phyloP scores from a whole-genome alignment of 1,140 invertebrate genomes.

The Galleria mellonella region DNA sequence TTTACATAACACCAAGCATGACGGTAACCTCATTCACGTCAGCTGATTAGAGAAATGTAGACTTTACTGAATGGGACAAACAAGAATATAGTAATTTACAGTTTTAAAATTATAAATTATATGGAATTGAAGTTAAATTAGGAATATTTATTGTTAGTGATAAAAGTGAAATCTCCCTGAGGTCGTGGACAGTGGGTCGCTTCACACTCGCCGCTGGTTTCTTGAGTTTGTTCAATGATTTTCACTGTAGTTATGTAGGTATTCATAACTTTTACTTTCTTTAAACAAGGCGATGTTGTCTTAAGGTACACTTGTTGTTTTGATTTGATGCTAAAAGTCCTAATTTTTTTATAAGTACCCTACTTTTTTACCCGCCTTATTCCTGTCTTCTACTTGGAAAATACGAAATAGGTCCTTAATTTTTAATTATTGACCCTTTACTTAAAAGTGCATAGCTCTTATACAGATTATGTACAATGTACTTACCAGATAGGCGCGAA shows the following conservation, averaged over 20 bases:
- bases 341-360: too few species aligned
- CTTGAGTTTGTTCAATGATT: slow-evolving; percentile 46
- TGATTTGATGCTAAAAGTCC: too few species aligned
- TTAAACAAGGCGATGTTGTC: slow-evolving; percentile 24
- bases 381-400: too few species aligned
- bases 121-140: slow-evolving; percentile 13
- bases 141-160: slow-evolving; percentile 26
- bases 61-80: not conserved
- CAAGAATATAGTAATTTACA: not conserved
- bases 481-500: too few species aligned
- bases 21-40: slow-evolving; percentile 57
- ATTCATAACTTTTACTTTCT: slow-evolving; percentile 52
- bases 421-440: too few species aligned
- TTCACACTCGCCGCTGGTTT: slow-evolving; percentile 34
- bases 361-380: too few species aligned
- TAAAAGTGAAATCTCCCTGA: slow-evolving; percentile 64
- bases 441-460: too few species aligned
- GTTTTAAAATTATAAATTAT: not conserved
- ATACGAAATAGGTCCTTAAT: too few species aligned
- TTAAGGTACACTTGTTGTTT: too few species aligned
- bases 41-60: slow-evolving; percentile 45
- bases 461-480: too few species aligned
- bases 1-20: slow-evolving; percentile 68
- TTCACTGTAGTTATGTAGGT: slow-evolving; percentile 28
- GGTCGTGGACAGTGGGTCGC: slow-evolving; percentile 45